A percentile compares a stretch with the other conserved stretches of the same genome.
Conservation (phyloP, 2,888 invertebrate species). For the Colletes collaris region DNA sequence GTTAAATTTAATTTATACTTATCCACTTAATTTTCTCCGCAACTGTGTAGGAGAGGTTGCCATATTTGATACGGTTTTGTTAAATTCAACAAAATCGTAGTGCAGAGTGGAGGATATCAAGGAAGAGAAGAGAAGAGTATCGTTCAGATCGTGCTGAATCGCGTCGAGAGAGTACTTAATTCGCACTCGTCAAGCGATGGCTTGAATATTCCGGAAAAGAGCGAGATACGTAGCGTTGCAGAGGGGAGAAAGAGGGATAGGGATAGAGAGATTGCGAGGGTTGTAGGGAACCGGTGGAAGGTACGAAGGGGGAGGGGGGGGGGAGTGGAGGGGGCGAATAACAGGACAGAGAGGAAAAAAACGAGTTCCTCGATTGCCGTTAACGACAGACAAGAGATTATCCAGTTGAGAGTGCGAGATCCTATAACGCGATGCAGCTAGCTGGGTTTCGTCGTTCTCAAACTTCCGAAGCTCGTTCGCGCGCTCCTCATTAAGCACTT, state of each 20-base stretch:
- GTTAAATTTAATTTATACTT: too few relatives aligned
- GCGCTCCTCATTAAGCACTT: slow-evolving; percentile 8
- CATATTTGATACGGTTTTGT: too few relatives aligned
- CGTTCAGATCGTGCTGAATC: slow-evolving; percentile 16
- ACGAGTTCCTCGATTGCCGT: slow-evolving; percentile 56
- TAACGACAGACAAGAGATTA: slow-evolving; percentile 60
- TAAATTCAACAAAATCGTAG: too few relatives aligned
- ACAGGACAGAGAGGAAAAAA: slow-evolving; percentile 44
- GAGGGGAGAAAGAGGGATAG: slow-evolving; percentile 13
- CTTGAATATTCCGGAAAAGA: slow-evolving; percentile 45
- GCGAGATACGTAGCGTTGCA: slow-evolving; percentile 10
- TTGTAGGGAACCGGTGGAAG: slow-evolving; percentile 25
- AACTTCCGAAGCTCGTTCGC: neutral
- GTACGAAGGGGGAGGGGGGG: slow-evolving; percentile 5
- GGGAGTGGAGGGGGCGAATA: neutral
- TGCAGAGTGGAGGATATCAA: neutral
- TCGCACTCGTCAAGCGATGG: slow-evolving; percentile 35
- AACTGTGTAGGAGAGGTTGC: too few relatives aligned
- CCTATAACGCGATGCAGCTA: slow-evolving; percentile 35
- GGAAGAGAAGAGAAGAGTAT: slow-evolving; percentile 15
- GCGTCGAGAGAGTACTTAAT: slow-evolving; percentile 40
- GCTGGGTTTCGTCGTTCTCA: slow-evolving; percentile 3
- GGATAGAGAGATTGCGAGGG: slow-evolving; percentile 11
- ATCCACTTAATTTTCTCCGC: too few relatives aligned
- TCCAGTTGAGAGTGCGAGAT: slow-evolving; percentile 59